Evolutionary conservation across 1,140 invertebrate species (phyloP).

Genomic region (Aphaenogaster ashmeadi): DNA sequence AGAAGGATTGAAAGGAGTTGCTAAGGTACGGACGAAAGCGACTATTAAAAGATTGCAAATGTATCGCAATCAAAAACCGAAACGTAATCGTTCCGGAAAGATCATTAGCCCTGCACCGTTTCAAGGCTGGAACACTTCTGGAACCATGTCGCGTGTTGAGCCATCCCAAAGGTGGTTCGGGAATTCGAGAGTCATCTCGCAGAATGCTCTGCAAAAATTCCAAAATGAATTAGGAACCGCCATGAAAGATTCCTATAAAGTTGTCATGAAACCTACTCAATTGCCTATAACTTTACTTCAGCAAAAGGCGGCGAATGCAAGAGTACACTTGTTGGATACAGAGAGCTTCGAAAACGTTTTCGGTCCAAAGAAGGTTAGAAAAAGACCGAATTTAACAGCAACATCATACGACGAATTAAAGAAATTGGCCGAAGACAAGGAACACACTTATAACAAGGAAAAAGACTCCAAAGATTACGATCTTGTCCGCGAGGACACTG

Average conservation of each 20-base stretch:
- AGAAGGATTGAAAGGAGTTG: slow-evolving; percentile 94
- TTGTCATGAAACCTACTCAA: slow-evolving; percentile 98
- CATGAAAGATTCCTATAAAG: slow-evolving; percentile 98
- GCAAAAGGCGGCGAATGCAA: slow-evolving; percentile 96
- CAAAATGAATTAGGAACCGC: slow-evolving; percentile 98
- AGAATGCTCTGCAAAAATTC: slow-evolving; percentile 98
- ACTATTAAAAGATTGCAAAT: slow-evolving; percentile 99
- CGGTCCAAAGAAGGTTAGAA: slow-evolving; percentile 97
- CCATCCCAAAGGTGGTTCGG: slow-evolving; percentile 99
- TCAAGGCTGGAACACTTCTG: slow-evolving; percentile 95
- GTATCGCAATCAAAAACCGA: slow-evolving; percentile 99
- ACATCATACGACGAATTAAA: slow-evolving; percentile 91
- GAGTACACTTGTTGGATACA: slow-evolving; percentile 98
- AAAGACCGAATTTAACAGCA: slow-evolving; percentile 95
- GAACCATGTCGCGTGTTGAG: slow-evolving; percentile 97
- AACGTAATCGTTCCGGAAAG: slow-evolving; percentile 96
- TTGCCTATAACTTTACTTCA: slow-evolving; percentile 98
- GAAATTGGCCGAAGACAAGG: slow-evolving; percentile 90
- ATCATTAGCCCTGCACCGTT: slow-evolving; percentile 98
- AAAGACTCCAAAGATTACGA: slow-evolving; percentile 93
- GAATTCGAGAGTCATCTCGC: slow-evolving; percentile 96
- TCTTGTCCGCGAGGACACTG: slow-evolving; percentile 93
- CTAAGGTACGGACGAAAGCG: slow-evolving; percentile 94
- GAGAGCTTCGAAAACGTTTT: slow-evolving; percentile 98
- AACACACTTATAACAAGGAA: slow-evolving; percentile 92